Conservation (phyloP, 2,113 vertebrate genomes). For the Laterallus jamaicensis region DNA sequence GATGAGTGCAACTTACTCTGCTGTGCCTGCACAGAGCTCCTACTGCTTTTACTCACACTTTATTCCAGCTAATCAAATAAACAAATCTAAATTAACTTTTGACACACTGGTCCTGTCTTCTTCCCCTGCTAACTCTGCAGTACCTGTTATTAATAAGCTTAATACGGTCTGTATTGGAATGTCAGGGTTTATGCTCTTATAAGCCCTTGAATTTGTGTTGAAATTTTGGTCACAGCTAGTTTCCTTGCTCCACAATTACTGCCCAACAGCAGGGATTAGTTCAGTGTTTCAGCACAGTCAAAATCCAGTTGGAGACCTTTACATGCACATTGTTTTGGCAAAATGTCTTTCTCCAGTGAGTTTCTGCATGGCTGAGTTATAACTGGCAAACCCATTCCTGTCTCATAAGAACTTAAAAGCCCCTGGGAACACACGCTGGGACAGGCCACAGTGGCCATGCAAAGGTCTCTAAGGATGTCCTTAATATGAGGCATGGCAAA, state of each 20-base stretch:
- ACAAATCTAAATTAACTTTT: neutral
- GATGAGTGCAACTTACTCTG: neutral
- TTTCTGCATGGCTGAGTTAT: neutral
- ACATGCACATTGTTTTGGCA: neutral
- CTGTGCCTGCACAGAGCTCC: neutral
- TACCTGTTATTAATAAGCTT: neutral
- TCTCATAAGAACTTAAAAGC: neutral
- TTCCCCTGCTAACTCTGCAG: neutral
- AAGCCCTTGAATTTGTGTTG: neutral
- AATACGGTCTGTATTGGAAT: neutral
- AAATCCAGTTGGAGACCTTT: neutral
- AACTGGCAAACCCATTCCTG: neutral
- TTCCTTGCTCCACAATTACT: neutral
- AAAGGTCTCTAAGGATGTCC: neutral
- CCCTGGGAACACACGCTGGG: neutral
- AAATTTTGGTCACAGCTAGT: neutral
- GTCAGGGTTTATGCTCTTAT: neutral
- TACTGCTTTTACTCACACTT: neutral
- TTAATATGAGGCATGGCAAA: neutral
- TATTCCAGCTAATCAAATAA: neutral
- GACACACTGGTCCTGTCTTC: neutral
- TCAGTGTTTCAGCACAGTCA: neutral
- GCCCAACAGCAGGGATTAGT: neutral
- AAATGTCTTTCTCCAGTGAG: neutral
- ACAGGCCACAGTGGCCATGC: neutral